Conservation (phyloP, 2,797 vertebrate genomes). For the Danio aesculapii region DNA sequence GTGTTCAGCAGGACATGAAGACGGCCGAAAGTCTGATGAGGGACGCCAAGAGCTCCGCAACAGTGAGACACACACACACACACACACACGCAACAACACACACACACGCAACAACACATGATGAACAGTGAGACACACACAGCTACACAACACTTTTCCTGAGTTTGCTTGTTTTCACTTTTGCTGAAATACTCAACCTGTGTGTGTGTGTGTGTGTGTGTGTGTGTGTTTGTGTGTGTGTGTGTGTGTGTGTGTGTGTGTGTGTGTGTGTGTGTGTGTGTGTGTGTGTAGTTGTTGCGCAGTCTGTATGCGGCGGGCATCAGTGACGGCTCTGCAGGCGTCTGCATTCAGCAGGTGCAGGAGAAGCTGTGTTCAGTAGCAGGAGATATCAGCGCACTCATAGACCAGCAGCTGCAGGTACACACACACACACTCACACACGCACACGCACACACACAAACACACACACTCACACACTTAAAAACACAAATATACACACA, state of each 20-base stretch:
- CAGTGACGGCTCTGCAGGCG: slow-evolving; percentile 3
- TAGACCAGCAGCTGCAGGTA: slow-evolving; percentile 96
- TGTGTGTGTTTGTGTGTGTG: slow-evolving; percentile 3
- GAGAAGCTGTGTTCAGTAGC: slow-evolving; percentile 93
- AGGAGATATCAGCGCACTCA: slow-evolving; percentile 88
- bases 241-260: neutral
- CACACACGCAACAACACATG: neutral
- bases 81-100: slow-evolving; percentile 3
- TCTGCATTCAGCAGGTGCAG: slow-evolving; percentile 86
- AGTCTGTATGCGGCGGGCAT: slow-evolving; percentile 81
- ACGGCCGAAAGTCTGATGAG: slow-evolving; percentile 88
- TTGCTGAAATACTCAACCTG: too few relatives aligned
- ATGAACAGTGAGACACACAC: slow-evolving; percentile 73
- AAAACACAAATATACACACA: neutral
- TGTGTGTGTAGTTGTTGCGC: slow-evolving; percentile 83
- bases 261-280: neutral
- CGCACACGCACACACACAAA: slow-evolving; percentile 5
- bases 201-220: neutral
- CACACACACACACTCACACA: neutral
- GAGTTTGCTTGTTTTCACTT: too few relatives aligned
- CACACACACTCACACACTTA: neutral
- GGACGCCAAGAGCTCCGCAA: slow-evolving; percentile 95
- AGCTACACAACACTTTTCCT: too few relatives aligned
- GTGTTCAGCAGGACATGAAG: slow-evolving; percentile 89
- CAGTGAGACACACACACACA: slow-evolving; percentile 75